phyloP scores from a whole-genome alignment of 2,797 vertebrate genomes.

The Danio choprae region DNA sequence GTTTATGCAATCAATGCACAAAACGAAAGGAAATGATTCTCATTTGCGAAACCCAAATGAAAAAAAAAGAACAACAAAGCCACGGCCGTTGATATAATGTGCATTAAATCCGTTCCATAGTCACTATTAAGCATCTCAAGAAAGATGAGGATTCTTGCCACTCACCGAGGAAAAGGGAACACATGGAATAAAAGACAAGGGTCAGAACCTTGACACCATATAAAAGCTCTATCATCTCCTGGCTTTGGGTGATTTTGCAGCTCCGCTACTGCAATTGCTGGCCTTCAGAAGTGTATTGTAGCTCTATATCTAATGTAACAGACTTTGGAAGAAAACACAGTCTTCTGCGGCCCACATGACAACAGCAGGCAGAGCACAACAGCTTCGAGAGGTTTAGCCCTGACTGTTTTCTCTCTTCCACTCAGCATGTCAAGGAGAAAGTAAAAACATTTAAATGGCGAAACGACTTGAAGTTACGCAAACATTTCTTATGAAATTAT shows the following conservation, averaged over 20 bases:
- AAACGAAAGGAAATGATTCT: background rate
- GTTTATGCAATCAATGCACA: background rate
- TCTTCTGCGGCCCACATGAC: slow-evolving; percentile 7
- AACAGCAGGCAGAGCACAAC: slow-evolving; percentile 30
- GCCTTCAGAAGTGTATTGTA: slow-evolving; percentile 40
- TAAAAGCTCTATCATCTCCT: slow-evolving; percentile 74
- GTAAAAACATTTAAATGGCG: slow-evolving; percentile 12
- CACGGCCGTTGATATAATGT: slow-evolving; percentile 70
- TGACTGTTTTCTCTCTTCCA: slow-evolving; percentile 21
- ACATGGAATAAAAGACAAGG: slow-evolving; percentile 72
- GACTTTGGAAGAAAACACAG: slow-evolving; percentile 36
- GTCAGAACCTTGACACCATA: slow-evolving; percentile 81
- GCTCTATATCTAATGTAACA: slow-evolving; percentile 48
- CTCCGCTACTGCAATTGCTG: slow-evolving; percentile 16
- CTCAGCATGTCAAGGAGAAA: slow-evolving; percentile 37
- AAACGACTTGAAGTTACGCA: background rate
- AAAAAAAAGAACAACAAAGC: slow-evolving; percentile 47
- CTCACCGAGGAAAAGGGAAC: slow-evolving; percentile 62
- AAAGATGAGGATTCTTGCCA: slow-evolving; percentile 75
- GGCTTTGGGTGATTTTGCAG: slow-evolving; percentile 65
- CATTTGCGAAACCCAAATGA: slow-evolving; percentile 2
- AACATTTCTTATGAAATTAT: background rate
- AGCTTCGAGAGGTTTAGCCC: slow-evolving; percentile 36
- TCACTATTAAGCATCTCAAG: slow-evolving; percentile 77
- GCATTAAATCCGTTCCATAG: slow-evolving; percentile 83